Evolutionary conservation across 2,888 invertebrate genomes (phyloP).

Genomic region (Vannuccia rotundouncinata): DNA sequence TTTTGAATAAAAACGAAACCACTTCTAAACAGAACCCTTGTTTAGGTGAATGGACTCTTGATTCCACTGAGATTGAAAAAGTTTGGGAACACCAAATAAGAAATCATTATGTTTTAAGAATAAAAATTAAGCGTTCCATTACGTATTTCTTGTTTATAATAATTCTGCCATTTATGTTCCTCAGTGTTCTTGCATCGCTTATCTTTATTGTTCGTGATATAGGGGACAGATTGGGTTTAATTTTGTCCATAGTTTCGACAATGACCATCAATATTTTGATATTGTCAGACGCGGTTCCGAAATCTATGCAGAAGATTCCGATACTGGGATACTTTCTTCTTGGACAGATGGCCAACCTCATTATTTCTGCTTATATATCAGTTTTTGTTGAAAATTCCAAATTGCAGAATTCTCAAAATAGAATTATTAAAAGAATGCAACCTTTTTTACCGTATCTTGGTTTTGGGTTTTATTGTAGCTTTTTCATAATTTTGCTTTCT

Average conservation of each 20-base stretch:
- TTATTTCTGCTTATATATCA: background rate
- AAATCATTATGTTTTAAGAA: background rate
- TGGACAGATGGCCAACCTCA: background rate
- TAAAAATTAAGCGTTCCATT: background rate
- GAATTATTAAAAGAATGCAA: background rate
- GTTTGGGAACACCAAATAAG: background rate
- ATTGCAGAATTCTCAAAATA: background rate
- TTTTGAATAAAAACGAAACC: background rate
- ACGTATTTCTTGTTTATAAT: background rate
- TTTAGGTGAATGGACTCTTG: background rate
- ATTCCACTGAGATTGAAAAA: background rate
- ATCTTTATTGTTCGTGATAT: background rate
- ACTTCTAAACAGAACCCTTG: background rate
- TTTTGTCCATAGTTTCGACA: background rate
- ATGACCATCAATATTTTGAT: background rate
- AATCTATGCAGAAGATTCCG: background rate
- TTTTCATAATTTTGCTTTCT: background rate
- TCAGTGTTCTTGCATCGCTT: background rate
- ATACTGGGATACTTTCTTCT: background rate
- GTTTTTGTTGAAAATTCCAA: background rate
- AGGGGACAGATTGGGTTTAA: background rate
- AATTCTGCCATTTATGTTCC: background rate
- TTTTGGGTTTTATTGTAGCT: background rate
- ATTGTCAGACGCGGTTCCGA: background rate
- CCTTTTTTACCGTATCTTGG: background rate